A percentile compares a stretch with the other conserved stretches of the same genome.
Conservation (phyloP, 2,888 invertebrate genomes). For the Apantesis nais region DNA sequence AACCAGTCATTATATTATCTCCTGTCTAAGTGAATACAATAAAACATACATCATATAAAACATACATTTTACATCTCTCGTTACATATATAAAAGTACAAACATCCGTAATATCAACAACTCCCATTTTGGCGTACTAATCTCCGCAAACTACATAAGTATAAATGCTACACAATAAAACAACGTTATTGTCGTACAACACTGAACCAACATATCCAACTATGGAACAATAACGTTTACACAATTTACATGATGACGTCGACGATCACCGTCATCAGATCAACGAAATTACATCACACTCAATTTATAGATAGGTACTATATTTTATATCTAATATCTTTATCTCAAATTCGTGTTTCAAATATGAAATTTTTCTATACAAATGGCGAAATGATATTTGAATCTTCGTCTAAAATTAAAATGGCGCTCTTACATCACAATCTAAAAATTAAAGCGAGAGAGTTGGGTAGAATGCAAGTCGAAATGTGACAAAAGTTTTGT, state of each 20-base stretch:
- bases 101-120: conserved; percentile 61
- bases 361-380: neutral
- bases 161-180: conserved; percentile 69
- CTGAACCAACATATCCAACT: conserved; percentile 28
- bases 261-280: conserved; percentile 4
- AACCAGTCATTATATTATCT: conserved; percentile 75
- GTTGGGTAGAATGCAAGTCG: neutral
- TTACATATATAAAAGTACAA: conserved; percentile 82
- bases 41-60: conserved; percentile 73
- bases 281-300: conserved; percentile 5
- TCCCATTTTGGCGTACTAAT: conserved; percentile 54
- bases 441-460: neutral
- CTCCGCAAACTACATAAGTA: conserved; percentile 32
- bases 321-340: conserved; percentile 10
- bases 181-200: conserved; percentile 61
- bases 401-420: neutral
- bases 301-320: neutral
- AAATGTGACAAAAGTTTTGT: neutral
- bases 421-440: neutral
- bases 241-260: neutral
- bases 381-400: neutral
- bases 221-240: conserved; percentile 8
- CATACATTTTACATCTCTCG: conserved; percentile 61
- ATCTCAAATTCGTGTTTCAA: neutral
- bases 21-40: conserved; percentile 68